phyloP scores from a whole-genome alignment of 1,140 invertebrate species.

The Bombus waltoni region DNA sequence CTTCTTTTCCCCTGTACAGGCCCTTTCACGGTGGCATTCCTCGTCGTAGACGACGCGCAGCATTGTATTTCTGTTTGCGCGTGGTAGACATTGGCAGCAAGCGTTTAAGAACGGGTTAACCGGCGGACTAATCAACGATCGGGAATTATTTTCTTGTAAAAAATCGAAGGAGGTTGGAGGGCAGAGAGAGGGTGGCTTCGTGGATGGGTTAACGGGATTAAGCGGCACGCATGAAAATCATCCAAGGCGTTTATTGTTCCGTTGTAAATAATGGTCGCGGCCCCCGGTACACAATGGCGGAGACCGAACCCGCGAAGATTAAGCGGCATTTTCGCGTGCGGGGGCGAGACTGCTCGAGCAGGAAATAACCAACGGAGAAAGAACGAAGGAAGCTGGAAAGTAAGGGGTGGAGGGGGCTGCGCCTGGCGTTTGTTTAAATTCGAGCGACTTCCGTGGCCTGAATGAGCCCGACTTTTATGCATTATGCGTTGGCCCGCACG shows the following conservation, averaged over 20 bases:
- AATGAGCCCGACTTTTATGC: conserved; percentile 60
- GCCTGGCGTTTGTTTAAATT: conserved; percentile 62
- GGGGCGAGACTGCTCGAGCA: conserved; percentile 48
- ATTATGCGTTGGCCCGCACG: conserved; percentile 48
- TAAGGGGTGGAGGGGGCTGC: background rate
- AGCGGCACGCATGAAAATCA: conserved; percentile 72
- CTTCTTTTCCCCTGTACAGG: background rate
- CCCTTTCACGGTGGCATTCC: background rate
- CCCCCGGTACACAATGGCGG: conserved; percentile 64
- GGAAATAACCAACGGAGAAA: conserved; percentile 41
- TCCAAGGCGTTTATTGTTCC: conserved; percentile 69
- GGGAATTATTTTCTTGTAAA: conserved; percentile 6
- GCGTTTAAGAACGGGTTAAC: background rate
- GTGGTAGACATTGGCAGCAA: background rate
- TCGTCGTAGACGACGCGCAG: background rate
- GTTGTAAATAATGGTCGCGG: conserved; percentile 60
- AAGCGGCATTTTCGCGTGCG: conserved; percentile 61
- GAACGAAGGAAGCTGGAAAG: conserved; percentile 52
- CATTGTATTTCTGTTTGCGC: conserved; percentile 14
- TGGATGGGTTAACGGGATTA: conserved; percentile 34
- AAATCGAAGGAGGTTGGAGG: background rate
- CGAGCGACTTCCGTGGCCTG: conserved; percentile 56
- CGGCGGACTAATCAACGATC: background rate
- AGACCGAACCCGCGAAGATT: conserved; percentile 66
- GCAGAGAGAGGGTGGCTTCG: too few relatives aligned